These are phyloP conservation scores for Corythoichthys haematopterus DNA, from an alignment of 2,113 vertebrate species.

Conservation along the genomic window DNA sequence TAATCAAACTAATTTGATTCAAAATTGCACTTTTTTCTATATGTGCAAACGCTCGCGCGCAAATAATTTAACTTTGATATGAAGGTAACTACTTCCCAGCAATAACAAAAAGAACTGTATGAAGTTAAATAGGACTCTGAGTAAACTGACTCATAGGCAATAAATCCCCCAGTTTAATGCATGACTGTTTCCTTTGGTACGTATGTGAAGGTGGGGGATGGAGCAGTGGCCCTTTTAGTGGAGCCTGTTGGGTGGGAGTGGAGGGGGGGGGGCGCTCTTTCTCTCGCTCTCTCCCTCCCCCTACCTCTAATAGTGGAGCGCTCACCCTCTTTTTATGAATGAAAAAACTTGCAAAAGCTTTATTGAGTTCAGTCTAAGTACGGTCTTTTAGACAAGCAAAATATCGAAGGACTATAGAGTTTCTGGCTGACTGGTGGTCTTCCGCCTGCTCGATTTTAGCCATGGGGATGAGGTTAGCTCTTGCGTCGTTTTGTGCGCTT, in stretches of 20 bases:
- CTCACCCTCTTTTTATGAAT: neutral
- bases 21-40: neutral
- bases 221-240: constrained; percentile 57
- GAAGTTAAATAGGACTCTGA: constrained; percentile 68
- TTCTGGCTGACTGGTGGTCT: neutral
- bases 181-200: constrained; percentile 92
- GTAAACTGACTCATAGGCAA: constrained; percentile 81
- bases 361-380: neutral
- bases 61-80: constrained; percentile 28
- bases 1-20: neutral
- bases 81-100: constrained; percentile 35
- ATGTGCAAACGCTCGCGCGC: neutral
- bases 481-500: neutral
- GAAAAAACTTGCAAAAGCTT: neutral
- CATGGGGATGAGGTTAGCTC: neutral
- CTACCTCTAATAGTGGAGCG: neutral
- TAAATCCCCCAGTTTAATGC: constrained; percentile 89
- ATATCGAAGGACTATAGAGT: neutral
- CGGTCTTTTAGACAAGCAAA: neutral
- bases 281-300: neutral
- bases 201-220: constrained; percentile 77
- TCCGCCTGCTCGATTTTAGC: neutral
- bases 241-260: constrained; percentile 25
- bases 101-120: constrained; percentile 36
- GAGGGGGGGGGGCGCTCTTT: constrained; percentile 61